Conservation (phyloP, 2,113 vertebrate species). For the Carassius carassius region DNA sequence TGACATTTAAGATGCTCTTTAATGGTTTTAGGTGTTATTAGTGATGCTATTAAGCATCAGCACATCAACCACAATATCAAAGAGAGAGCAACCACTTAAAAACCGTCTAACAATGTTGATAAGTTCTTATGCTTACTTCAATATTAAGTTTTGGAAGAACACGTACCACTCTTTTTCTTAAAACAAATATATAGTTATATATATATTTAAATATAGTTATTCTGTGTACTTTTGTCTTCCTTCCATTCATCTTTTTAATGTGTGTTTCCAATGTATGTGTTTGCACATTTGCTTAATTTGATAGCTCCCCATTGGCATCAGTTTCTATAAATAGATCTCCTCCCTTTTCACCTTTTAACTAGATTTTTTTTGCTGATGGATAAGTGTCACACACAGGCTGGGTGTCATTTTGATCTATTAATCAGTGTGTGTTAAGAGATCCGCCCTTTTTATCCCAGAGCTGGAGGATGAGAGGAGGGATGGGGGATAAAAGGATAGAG, state of each 20-base stretch:
- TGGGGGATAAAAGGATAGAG: conserved; percentile 44
- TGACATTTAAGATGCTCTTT: not conserved
- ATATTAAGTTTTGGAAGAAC: not conserved
- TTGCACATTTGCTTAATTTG: not conserved
- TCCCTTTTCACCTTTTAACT: conserved; percentile 24
- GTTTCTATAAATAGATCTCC: conserved; percentile 62
- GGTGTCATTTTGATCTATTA: conserved; percentile 73
- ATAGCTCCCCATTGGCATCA: not conserved
- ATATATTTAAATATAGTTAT: not conserved
- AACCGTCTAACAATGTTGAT: not conserved
- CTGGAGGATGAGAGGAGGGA: conserved; percentile 33
- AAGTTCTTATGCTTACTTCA: not conserved
- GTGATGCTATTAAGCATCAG: not conserved
- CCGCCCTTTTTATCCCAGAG: conserved; percentile 55
- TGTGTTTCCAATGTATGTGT: not conserved
- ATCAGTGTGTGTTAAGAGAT: conserved; percentile 62
- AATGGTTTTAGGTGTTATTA: not conserved
- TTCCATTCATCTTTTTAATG: not conserved
- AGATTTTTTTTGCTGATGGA: conserved; percentile 19
- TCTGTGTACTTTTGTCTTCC: not conserved
- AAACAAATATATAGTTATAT: too few species aligned
- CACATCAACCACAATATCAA: not conserved
- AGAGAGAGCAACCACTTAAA: not conserved
- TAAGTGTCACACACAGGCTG: conserved; percentile 37
- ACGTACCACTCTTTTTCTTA: not conserved